Evolutionary conservation across 92 coral and sea anemone genomes (phyloP).

Genomic region (Umimayanthus kanabou): DNA sequence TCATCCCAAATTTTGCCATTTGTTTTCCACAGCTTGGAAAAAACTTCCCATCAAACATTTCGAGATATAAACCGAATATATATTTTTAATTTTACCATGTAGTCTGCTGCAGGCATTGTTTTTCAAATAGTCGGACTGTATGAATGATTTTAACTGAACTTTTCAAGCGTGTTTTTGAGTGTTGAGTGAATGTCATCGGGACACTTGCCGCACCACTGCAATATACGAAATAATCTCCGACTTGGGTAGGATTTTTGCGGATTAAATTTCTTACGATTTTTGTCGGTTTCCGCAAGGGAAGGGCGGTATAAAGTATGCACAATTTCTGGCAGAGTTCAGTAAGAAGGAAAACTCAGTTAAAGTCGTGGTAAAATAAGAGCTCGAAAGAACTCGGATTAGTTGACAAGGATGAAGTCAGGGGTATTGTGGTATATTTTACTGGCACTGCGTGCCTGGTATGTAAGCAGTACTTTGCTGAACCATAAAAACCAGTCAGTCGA

Average conservation of each 20-base stretch:
- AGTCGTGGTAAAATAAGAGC: not conserved
- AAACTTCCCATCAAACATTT: not conserved
- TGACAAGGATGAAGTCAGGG: not conserved
- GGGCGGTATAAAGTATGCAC: slow-evolving; percentile 18
- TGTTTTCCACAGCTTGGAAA: not conserved
- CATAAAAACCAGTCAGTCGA: not conserved
- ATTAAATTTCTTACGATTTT: slow-evolving; percentile 29
- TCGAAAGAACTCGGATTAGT: not conserved
- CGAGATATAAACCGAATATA: not conserved
- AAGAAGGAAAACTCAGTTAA: not conserved
- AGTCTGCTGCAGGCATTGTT: not conserved
- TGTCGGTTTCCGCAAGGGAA: slow-evolving; percentile 38
- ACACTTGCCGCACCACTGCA: slow-evolving; percentile 35
- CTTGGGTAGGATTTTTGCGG: slow-evolving; percentile 23
- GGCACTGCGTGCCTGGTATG: not conserved
- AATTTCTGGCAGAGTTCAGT: slow-evolving; percentile 14
- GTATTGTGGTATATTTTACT: not conserved
- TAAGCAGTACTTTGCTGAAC: not conserved
- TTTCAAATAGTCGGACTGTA: not conserved
- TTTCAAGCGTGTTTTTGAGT: slow-evolving; percentile 9
- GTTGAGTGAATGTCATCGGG: slow-evolving; percentile 33
- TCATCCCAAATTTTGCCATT: not conserved
- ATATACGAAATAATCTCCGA: slow-evolving; percentile 29
- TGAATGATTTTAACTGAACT: not conserved
- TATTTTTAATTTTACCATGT: not conserved